A percentile compares a stretch with the other conserved stretches of the same genome.
These are phyloP conservation scores for Microtus montanus DNA, from an alignment of 2,113 vertebrate genomes.

Conservation along the genomic window DNA sequence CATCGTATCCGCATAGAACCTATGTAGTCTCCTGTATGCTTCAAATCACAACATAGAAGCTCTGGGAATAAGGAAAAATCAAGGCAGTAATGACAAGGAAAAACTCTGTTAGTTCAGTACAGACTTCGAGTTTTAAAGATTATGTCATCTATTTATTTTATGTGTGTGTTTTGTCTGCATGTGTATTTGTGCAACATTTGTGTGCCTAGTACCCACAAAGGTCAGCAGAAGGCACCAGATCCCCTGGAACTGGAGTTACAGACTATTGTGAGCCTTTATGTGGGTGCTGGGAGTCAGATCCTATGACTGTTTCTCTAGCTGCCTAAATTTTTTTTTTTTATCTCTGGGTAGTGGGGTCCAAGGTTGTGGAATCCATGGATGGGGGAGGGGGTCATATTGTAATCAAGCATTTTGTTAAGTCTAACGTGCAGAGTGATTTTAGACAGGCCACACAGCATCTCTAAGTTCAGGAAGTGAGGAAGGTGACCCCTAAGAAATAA, in stretches of 20 bases:
- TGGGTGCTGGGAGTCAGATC: not conserved
- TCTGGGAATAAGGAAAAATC: not conserved
- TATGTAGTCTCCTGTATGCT: not conserved
- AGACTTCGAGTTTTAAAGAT: not conserved
- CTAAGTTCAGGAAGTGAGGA: not conserved
- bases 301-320: too few relatives aligned
- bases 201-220: not conserved
- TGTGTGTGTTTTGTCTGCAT: not conserved
- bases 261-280: too few relatives aligned
- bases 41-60: not conserved
- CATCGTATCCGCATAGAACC: not conserved
- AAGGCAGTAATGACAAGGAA: not conserved
- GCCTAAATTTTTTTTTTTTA: not conserved
- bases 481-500: not conserved
- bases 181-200: not conserved
- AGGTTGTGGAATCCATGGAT: not conserved
- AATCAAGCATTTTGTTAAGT: not conserved
- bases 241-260: not conserved
- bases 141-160: not conserved
- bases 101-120: not conserved
- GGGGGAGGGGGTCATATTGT: not conserved
- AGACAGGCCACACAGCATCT: constrained; percentile 14
- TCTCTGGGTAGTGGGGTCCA: not conserved
- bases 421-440: constrained; percentile 39
- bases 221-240: not conserved